Evolutionary conservation across 1,140 invertebrate species (phyloP), one percentile per base, ranked within the genome.

Genomic region (Heliconius hewitsoni): DNA sequence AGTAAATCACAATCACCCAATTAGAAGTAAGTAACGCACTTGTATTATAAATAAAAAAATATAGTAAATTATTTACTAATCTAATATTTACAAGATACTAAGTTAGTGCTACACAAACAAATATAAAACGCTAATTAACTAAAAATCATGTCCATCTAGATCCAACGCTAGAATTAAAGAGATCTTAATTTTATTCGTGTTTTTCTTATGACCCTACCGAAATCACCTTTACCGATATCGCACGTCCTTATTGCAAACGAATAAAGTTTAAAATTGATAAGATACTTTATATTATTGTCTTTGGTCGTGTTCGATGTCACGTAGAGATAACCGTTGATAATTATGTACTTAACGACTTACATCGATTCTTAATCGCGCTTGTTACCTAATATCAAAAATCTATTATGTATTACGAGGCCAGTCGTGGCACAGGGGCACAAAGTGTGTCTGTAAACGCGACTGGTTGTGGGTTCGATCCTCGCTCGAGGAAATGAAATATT

Each of bases 261-360:
- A 76, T 76, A 76, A 34, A 8, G 78, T 74, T 80, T 2, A 46
- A 19, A 73, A 76, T 76, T 73, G 34, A 76, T 66, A 46, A 72
- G 1, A 57, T 19, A 76, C 42, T 19, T 9, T 1, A 13, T 23
- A 34, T 76, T 34, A 30, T 71, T 79, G 46, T 9, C 30, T 34
- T 73, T 71, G 80, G 73, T 83, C 87, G 84, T 88, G 85, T 73
- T 19, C 18, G 71, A 57, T 37, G 87, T 88, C 87, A 88, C 87
- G 87, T 88, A 89, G 55, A 79, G 87, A 86, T 87, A 84, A 87
- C 50, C 70, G 46, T 6, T 55, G 87, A 87, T 89, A 87, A 88
- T 9, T 76, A 77, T 19, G 37, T 66, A 79, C 66, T 73, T 73
- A 76, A 50, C 55, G 19, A 18, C 78, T 82, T 82, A 79, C 18